phyloP scores from a whole-genome alignment of 2,888 invertebrate genomes.

The Phoenoteleia sp. region DNA sequence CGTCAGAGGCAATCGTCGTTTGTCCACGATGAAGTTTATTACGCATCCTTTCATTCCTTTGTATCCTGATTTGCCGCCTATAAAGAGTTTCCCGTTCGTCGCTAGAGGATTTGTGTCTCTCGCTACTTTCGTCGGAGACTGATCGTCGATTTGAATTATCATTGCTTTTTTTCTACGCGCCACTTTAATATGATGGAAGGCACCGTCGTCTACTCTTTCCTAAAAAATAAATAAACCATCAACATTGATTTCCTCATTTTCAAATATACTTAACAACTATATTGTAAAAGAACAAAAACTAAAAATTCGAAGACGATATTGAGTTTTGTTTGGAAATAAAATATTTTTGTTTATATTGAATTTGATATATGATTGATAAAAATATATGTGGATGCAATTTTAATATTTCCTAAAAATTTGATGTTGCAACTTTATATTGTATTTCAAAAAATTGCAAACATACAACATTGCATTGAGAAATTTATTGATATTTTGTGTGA shows the following conservation, averaged over 20 bases:
- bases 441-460: too few relatives aligned
- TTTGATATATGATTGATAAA: too few relatives aligned
- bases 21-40: constrained; percentile 84
- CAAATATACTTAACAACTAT: too few relatives aligned
- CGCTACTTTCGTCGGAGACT: constrained; percentile 78
- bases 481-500: too few relatives aligned
- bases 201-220: constrained; percentile 84
- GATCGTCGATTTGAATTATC: constrained; percentile 83
- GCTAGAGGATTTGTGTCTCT: constrained; percentile 81
- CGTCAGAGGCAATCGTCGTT: constrained; percentile 82
- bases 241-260: background rate
- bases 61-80: constrained; percentile 85
- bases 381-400: too few relatives aligned
- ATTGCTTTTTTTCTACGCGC: constrained; percentile 81
- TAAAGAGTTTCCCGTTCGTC: constrained; percentile 85
- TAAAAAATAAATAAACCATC: constrained; percentile 65
- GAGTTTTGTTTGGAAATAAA: too few relatives aligned
- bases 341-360: too few relatives aligned
- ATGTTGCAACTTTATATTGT: too few relatives aligned
- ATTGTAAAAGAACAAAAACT: too few relatives aligned
- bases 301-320: too few relatives aligned
- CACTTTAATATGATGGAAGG: constrained; percentile 84
- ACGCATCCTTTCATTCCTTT: constrained; percentile 84
- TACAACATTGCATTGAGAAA: too few relatives aligned
- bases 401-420: too few relatives aligned